These are phyloP conservation scores for Eurystomus glaucurus DNA, from an alignment of 2,797 vertebrate species.

Conservation along the genomic window DNA sequence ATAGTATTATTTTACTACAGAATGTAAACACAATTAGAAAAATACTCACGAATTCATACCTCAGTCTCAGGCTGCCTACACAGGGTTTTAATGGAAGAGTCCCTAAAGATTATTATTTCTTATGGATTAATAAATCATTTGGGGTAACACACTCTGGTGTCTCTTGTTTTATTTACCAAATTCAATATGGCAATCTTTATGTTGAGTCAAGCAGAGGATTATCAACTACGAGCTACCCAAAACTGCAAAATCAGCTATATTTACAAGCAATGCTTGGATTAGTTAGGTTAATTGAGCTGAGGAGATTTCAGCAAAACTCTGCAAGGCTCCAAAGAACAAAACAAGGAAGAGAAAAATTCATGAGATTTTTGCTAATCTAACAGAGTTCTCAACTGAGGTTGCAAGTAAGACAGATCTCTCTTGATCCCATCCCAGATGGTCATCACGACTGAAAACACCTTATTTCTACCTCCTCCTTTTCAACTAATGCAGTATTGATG, in stretches of 20 bases:
- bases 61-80: neutral
- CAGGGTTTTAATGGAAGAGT: neutral
- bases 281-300: neutral
- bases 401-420: neutral
- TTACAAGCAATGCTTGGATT: neutral
- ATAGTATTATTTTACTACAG: neutral
- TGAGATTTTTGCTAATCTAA: neutral
- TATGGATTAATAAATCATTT: neutral
- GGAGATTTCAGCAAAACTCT: neutral
- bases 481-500: neutral
- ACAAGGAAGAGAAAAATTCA: neutral
- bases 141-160: accelerated
- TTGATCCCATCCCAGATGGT: neutral
- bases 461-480: neutral
- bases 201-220: neutral
- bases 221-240: neutral
- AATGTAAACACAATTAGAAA: neutral
- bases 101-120: neutral
- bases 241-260: neutral
- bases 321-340: neutral
- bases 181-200: neutral
- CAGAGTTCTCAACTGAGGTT: neutral
- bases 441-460: neutral
- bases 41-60: neutral
- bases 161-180: neutral